Base-by-base conservation (phyloP, 2,888 invertebrate species). In the Drosophila antonietae region DNA sequence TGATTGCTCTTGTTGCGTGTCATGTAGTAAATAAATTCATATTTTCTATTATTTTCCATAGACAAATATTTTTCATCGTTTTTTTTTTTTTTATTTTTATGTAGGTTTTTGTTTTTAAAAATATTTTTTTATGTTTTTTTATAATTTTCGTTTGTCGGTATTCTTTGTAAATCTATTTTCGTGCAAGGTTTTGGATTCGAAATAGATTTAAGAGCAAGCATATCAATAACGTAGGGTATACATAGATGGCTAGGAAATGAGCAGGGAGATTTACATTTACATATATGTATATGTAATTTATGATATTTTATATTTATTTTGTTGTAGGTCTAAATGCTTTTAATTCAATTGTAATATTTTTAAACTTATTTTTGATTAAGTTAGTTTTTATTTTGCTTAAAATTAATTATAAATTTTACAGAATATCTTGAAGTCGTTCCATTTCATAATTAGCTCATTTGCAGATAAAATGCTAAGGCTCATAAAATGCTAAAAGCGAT, bases 401-500 rank as follows among this genome's bases (percentile, higher is more conserved):
- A 39, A 39, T 7, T 7, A 35, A 35, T 28, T 28, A 12, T 35
- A 3, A 33, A 23, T 9, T 31, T 18, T 66, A 41, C 28, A 53
- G 57, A 53, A 44, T 66, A 60, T 46, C 28, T 23, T 6, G 0
- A 18, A 33, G 59, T 63, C 69, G 28, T 3, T 10, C 14, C 18
- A 0, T 10, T 23, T 2, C 1, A 7, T 2, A 7, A 20, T 15
- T n/a, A 15, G 35, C 15, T 35, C 58, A 57, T 65, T 69, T 68
- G 61, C 66, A 55, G 67, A 72, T 73, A 71, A 75, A 66, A 82
- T 73, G 81, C 75, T 86, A 78, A 65, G 83, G 68, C 76, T 86
- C 87, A 72, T 83, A 78, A 88, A 85, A 83, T 80, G 68, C 69
- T 61, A 69, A 60, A 72, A 68, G 72, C 77, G 60, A 84, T 88